Base-by-base conservation (phyloP, 2,113 vertebrate genomes). In the Petaurus breviceps region DNA sequence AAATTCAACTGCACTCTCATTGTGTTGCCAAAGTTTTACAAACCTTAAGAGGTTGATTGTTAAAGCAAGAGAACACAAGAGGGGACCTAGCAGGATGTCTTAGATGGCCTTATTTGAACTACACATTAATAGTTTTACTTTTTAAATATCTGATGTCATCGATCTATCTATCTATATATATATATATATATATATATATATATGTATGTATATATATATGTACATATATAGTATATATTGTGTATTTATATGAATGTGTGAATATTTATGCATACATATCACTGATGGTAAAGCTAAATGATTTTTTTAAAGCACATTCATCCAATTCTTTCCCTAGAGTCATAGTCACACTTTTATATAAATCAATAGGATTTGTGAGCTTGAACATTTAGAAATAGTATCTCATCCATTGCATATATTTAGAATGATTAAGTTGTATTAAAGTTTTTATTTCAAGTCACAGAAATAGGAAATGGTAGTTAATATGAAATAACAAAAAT, bases 21-120 rank as follows among this genome's bases (percentile, higher is more conserved):
- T n/a, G 50, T 90, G 28, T 91, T 96, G 97, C 92, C 96, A 96
- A 55, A 96, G 50, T 94, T 97, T 94, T 93, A 91, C 54, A 97
- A 93, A 84, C 25, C 37, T 97, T 97, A 90, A 3, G 89, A 96
- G 51, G 57, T 89, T 96, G 94, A 96, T 97, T 97, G 47, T 89
- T 95, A 55, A 90, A 0, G 0, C 5, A 50, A 90, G 93, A 94
- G 94, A 91, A 96, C 96, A 53, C 31, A 22, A 46, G 2, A 89
- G 90, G 95, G 89, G 95, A 22, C 24, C 89, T 57, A 54, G 43
- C 10, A 92, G 43, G 90, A 77, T n/a, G 37, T n/a, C 61, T n/a
- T 16, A 37, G 12, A n/a, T 77, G 37, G 37, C 37, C 37, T 77
- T 77, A n/a, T n/a, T 16, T n/a, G 16, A 77, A 77, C n/a, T n/a